A percentile compares a stretch with the other conserved stretches of the same genome.
These are phyloP conservation scores for Hapalemur alaotrensis DNA, from an alignment of 2,797 vertebrate species.

Conservation along the genomic window DNA sequence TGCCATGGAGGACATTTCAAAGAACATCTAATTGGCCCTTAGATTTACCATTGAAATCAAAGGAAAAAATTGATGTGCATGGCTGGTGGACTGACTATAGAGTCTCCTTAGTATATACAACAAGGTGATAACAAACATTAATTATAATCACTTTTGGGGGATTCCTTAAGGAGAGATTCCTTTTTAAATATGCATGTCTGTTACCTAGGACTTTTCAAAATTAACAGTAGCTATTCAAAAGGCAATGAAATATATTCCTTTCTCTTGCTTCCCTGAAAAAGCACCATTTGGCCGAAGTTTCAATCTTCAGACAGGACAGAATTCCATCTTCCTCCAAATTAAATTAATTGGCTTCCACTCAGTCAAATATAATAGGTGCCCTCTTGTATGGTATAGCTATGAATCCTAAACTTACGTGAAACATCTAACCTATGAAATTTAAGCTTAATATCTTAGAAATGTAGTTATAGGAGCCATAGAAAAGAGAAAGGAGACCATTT, in stretches of 20 bases:
- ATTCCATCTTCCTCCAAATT: neutral
- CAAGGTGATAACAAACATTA: constrained; percentile 16
- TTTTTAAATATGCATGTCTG: neutral
- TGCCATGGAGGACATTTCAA: constrained; percentile 66
- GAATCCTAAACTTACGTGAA: neutral
- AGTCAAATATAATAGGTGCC: neutral
- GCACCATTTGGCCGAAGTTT: neutral
- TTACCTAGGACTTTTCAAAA: neutral
- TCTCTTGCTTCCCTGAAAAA: neutral
- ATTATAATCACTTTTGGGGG: neutral
- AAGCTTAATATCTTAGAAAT: neutral
- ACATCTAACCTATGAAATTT: neutral
- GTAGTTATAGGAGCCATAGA: neutral
- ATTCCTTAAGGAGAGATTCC: neutral
- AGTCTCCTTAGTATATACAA: constrained; percentile 22
- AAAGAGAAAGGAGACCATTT: neutral
- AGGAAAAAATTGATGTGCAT: constrained; percentile 50
- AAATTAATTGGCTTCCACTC: neutral
- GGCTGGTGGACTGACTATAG: constrained; percentile 58
- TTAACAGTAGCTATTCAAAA: neutral
- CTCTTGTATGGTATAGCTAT: neutral
- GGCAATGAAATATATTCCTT: neutral
- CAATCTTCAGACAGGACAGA: neutral
- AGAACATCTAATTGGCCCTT: constrained; percentile 65
- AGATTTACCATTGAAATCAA: constrained; percentile 78